These are phyloP conservation scores for Vulpes vulpes DNA, from an alignment of 2,113 vertebrate species.

Conservation along the genomic window DNA sequence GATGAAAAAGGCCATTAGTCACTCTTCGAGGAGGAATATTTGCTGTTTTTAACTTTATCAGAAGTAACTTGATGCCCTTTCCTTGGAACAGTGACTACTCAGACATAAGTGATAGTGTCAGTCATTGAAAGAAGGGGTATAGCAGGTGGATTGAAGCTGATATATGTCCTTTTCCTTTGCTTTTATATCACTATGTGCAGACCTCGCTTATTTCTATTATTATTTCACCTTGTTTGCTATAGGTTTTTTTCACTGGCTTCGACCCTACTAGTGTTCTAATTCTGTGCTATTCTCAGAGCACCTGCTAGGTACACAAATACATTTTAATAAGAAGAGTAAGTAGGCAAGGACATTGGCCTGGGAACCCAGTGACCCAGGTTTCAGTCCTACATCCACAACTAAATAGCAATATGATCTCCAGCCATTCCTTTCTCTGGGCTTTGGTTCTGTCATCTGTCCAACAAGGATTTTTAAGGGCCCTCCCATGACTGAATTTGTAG, in stretches of 20 bases:
- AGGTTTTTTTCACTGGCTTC: slow-evolving; percentile 31
- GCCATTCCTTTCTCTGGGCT: not conserved
- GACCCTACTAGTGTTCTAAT: not conserved
- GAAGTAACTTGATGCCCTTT: not conserved
- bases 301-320: slow-evolving; percentile 14
- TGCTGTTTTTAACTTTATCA: slow-evolving; percentile 54
- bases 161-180: not conserved
- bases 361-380: not conserved
- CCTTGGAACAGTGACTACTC: not conserved
- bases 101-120: not conserved
- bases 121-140: not conserved
- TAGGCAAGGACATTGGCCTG: slow-evolving; percentile 4
- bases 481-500: slow-evolving; percentile 24
- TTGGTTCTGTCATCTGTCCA: not conserved
- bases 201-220: not conserved
- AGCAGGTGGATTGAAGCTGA: not conserved
- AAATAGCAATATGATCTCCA: not conserved
- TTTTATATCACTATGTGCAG: not conserved
- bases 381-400: not conserved
- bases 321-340: not conserved
- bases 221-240: not conserved
- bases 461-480: not conserved
- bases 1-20: not conserved
- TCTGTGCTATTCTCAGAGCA: not conserved
- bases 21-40: not conserved